Percentiles rank a stretch among this genome's conserved stretches.
Conservation (phyloP, 2,113 vertebrate genomes). For the Menidia beryllina region DNA sequence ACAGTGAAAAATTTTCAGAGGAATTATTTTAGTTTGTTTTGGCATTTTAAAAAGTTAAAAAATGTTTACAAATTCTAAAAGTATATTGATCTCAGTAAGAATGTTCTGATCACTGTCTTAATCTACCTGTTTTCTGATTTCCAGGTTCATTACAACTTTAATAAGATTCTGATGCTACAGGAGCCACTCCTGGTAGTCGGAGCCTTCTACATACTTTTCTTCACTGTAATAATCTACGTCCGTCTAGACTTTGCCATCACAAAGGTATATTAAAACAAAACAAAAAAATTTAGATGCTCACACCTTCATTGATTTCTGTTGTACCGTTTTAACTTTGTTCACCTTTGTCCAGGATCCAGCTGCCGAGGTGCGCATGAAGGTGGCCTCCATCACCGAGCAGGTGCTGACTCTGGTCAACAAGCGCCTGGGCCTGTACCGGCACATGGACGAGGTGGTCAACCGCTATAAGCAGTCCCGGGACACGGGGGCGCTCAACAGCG, state of each 20-base stretch:
- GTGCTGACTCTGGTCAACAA: constrained; percentile 96
- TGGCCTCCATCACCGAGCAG: constrained; percentile 98
- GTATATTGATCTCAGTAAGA: too few species aligned
- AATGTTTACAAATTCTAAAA: too few species aligned
- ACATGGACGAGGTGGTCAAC: constrained; percentile 96
- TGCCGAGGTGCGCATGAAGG: constrained; percentile 98
- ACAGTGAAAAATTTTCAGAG: too few species aligned
- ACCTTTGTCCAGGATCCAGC: constrained; percentile 88
- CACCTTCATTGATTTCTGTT: too few species aligned
- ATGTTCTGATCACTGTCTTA: too few species aligned
- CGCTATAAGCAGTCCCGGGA: constrained; percentile 97
- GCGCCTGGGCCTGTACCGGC: constrained; percentile 94
- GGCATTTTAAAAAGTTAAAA: too few species aligned
- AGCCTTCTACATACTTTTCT: constrained; percentile 97
- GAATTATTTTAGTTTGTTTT: too few species aligned
- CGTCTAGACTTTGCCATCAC: constrained; percentile 98
- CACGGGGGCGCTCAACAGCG: constrained; percentile 89
- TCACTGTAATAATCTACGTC: constrained; percentile 96
- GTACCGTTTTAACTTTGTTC: not conserved
- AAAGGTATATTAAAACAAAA: constrained; percentile 84
- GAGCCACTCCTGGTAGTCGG: constrained; percentile 96
- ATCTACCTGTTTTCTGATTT: constrained; percentile 14
- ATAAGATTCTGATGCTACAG: constrained; percentile 98
- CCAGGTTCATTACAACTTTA: constrained; percentile 96
- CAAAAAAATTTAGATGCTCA: too few species aligned